Base-by-base conservation (phyloP, 2,797 vertebrate species). In the Coreius guichenoti region DNA sequence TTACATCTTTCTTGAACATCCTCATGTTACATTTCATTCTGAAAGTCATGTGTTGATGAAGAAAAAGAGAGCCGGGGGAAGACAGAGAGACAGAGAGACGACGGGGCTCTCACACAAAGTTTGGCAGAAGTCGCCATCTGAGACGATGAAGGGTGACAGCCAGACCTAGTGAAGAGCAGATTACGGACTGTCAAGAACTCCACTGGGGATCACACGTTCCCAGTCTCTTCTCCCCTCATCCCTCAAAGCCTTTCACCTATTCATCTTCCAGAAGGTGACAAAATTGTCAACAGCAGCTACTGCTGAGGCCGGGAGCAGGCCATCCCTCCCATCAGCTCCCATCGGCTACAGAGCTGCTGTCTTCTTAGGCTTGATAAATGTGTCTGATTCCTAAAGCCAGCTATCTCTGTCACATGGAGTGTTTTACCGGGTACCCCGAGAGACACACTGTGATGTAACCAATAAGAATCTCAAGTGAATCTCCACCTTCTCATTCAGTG, bases 281-380 rank as follows among this genome's bases (percentile, higher is more conserved):
- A 77, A 68, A 84, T 45, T 78, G 74, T 78, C 74, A 84, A 84
- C 63, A 78, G 74, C 74, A 78, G 63, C 49, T 67, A 78, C 63
- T 23, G 74, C 82, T 69, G 49, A 17, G 82, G 63, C 33, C 12
- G n/a, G 23, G 45, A 14, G 58, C 61, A 51, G 58, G 21, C 45
- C 23, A 31, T 7, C 45, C 45, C 82, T 83, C 43, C 82, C 67
- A 31, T 45, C 26, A 14, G 79, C 31, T 81, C 45, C 45, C 45
- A 61, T 78, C 63, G 61, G 65, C 74, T 39, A 63, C 39, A 67
- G 56, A 51, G 58, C 58, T 56, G 63, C 82, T 84, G 82, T 84
- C 82, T 84, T 78, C 82, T 84, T 84, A 58, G 82, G 36, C 36
- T 78, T 84, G 82, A 84, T 84, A 58, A 78, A 84, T 84, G 82